Conservation (phyloP, 2,888 invertebrate genomes). For the Himalopsyche anomala region DNA sequence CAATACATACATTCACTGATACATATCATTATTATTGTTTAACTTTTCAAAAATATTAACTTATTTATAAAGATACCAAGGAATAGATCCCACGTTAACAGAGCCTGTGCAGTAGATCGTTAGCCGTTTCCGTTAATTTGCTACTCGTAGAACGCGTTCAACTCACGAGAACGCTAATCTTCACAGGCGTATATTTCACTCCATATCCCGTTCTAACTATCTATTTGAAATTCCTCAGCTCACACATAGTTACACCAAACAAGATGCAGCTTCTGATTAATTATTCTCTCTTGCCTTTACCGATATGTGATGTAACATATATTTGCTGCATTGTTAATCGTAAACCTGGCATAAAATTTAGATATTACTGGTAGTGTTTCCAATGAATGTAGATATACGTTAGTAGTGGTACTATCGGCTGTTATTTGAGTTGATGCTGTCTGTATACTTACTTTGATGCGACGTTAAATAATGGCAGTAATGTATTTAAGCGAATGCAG, state of each 20-base stretch:
- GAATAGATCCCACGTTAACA: not conserved
- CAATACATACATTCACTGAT: not conserved
- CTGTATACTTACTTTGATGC: no score
- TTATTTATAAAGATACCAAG: not conserved
- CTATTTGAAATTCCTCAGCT: not conserved
- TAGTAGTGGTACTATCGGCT: no score
- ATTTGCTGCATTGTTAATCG: no score
- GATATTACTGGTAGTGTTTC: no score
- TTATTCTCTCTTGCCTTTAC: not conserved
- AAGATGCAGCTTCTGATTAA: not conserved
- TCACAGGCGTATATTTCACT: not conserved
- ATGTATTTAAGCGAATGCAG: no score
- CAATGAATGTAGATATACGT: no score
- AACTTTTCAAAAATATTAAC: not conserved
- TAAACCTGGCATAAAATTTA: no score
- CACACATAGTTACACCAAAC: not conserved
- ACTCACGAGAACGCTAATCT: constrained; percentile 36
- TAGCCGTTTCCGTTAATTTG: constrained; percentile 36
- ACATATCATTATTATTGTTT: no score
- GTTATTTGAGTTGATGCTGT: no score
- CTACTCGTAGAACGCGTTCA: not conserved
- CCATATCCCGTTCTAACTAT: constrained; percentile 31
- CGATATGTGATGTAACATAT: no score
- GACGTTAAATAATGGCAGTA: no score
- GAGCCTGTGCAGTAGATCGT: not conserved